These are phyloP conservation scores for Diacarnus erythraeanus DNA, from an alignment of 37 sponge, comb jelly and placozoan species.

Conservation along the genomic window DNA sequence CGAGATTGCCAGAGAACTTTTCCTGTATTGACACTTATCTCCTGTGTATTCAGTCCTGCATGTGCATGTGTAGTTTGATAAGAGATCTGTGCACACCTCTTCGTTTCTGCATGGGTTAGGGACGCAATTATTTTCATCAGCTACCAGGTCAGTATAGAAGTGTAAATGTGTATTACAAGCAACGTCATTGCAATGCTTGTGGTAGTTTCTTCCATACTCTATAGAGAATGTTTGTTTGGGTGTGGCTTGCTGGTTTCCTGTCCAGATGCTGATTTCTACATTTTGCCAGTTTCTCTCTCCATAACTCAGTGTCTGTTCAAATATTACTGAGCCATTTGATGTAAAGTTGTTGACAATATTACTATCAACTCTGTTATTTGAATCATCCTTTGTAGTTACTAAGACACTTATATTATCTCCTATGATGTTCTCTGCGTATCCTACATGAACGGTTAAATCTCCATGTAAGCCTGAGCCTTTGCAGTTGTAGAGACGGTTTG, in stretches of 20 bases:
- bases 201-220: not conserved
- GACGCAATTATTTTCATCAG: not conserved
- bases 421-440: no score
- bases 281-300: not conserved
- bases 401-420: no score
- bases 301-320: not conserved
- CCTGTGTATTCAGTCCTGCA: not conserved
- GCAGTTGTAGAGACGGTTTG: not conserved
- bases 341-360: no score
- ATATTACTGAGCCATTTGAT: no score
- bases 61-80: not conserved
- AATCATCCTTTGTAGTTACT: no score
- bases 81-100: not conserved
- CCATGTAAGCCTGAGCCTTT: no score
- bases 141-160: not conserved
- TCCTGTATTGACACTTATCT: not conserved
- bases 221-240: not conserved
- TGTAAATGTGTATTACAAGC: not conserved
- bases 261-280: not conserved
- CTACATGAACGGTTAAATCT: no score
- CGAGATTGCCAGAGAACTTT: not conserved
- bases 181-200: not conserved
- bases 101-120: not conserved
- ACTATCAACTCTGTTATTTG: no score
- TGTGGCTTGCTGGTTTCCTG: not conserved